Evolutionary conservation across 2,113 vertebrate species (phyloP).

Genomic region (Xenus cinereus): DNA sequence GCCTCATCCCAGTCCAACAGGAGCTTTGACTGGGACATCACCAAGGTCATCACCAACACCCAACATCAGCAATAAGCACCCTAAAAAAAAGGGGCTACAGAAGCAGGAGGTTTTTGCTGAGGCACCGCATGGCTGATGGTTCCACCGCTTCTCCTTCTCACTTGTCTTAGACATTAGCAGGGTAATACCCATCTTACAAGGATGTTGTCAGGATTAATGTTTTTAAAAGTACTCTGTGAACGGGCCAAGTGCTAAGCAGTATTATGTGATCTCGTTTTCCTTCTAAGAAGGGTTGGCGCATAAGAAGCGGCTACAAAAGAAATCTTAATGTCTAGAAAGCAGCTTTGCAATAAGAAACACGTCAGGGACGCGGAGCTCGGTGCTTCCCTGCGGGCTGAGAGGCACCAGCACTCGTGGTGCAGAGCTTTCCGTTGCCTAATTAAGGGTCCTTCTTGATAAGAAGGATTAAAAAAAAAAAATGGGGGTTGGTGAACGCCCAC

Average conservation of each 20-base stretch:
- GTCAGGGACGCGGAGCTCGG: accelerated
- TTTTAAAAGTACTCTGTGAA: background rate
- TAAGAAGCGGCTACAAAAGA: background rate
- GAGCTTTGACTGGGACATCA: background rate
- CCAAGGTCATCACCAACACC: background rate
- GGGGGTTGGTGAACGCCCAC: background rate
- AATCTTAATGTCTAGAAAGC: background rate
- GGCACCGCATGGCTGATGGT: accelerated
- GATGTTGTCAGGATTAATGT: background rate
- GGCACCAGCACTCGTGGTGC: accelerated
- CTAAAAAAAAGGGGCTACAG: accelerated
- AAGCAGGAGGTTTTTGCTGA: background rate
- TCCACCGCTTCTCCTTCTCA: background rate
- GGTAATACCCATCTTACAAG: background rate
- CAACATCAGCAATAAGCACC: accelerated
- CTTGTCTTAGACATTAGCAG: accelerated
- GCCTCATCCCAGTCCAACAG: background rate
- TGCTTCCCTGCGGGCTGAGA: background rate
- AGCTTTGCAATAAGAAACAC: background rate
- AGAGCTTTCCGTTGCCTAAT: background rate
- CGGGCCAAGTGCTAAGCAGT: background rate
- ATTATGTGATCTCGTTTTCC: background rate
- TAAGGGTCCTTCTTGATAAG: background rate
- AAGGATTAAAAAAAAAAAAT: too few species aligned
- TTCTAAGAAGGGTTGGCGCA: background rate